A percentile compares a stretch with the other conserved stretches of the same genome.
phyloP scores from a whole-genome alignment of 2,113 vertebrate species.

The Cheirogaleus medius region DNA sequence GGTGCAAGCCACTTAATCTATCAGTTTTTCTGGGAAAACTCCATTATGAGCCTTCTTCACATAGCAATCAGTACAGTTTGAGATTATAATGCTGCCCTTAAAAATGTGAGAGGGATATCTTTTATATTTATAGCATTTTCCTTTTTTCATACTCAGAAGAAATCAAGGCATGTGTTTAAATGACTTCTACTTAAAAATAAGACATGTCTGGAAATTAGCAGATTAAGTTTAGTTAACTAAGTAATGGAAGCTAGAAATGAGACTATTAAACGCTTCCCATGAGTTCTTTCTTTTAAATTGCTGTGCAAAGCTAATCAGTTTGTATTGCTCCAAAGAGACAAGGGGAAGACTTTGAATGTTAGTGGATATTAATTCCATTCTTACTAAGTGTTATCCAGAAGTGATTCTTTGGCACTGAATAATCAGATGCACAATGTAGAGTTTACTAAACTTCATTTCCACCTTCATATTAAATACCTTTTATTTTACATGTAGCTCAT shows the following conservation, averaged over 20 bases:
- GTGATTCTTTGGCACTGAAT: conserved; percentile 20
- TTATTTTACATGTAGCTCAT: neutral
- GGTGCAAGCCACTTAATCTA: neutral
- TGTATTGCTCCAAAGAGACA: conserved; percentile 41
- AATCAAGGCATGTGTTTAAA: conserved; percentile 47
- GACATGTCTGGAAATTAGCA: conserved; percentile 51
- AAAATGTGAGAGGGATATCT: neutral
- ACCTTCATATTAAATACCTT: neutral
- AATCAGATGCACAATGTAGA: neutral
- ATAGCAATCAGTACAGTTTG: neutral
- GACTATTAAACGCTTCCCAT: conserved; percentile 7
- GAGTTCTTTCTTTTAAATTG: conserved; percentile 55
- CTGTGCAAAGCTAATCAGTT: conserved; percentile 17
- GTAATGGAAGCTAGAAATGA: conserved; percentile 56
- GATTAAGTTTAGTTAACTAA: conserved; percentile 57
- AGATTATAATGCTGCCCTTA: neutral
- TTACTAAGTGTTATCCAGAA: neutral
- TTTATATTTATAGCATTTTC: neutral
- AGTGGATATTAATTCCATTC: conserved; percentile 38
- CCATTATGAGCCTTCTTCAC: neutral
- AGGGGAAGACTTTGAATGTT: neutral
- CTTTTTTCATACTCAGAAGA: neutral
- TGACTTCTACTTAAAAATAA: conserved; percentile 68
- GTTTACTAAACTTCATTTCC: neutral
- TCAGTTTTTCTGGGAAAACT: neutral